These are phyloP conservation scores for Rhagophthalmus giganteus DNA, from an alignment of 2,888 invertebrate genomes.

Conservation along the genomic window DNA sequence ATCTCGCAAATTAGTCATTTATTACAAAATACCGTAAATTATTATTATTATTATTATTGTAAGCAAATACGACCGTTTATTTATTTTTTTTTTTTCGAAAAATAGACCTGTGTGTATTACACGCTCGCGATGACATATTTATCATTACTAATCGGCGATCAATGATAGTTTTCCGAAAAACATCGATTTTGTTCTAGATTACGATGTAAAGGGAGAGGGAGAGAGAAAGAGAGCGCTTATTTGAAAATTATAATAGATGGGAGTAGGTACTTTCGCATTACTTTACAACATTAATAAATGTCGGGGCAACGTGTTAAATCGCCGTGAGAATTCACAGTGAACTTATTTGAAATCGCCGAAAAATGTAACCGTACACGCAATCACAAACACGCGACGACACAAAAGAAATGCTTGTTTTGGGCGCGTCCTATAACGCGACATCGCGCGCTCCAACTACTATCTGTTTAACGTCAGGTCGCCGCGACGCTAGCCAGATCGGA, in stretches of 20 bases:
- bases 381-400: constrained; percentile 26
- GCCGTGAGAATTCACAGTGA: constrained; percentile 3
- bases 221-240: too few relatives aligned
- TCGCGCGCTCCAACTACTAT: constrained; percentile 39
- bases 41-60: too few relatives aligned
- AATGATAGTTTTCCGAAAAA: constrained; percentile 2
- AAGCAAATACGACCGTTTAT: constrained; percentile 29
- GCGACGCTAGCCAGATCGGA: constrained; percentile 33
- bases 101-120: constrained; percentile 25
- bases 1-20: constrained; percentile 18
- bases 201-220: too few relatives aligned
- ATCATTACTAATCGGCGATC: constrained; percentile 18
- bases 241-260: too few relatives aligned
- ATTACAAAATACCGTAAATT: constrained; percentile 10
- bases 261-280: too few relatives aligned
- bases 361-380: constrained; percentile 14
- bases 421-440: constrained; percentile 39
- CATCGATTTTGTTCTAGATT: background rate
- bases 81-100: constrained; percentile 27
- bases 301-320: constrained; percentile 8
- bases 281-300: too few relatives aligned
- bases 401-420: constrained; percentile 18
- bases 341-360: constrained; percentile 4
- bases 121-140: constrained; percentile 22
- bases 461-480: constrained; percentile 39